phyloP scores from a whole-genome alignment of 2,797 vertebrate species.

The Myotis daubentonii region DNA sequence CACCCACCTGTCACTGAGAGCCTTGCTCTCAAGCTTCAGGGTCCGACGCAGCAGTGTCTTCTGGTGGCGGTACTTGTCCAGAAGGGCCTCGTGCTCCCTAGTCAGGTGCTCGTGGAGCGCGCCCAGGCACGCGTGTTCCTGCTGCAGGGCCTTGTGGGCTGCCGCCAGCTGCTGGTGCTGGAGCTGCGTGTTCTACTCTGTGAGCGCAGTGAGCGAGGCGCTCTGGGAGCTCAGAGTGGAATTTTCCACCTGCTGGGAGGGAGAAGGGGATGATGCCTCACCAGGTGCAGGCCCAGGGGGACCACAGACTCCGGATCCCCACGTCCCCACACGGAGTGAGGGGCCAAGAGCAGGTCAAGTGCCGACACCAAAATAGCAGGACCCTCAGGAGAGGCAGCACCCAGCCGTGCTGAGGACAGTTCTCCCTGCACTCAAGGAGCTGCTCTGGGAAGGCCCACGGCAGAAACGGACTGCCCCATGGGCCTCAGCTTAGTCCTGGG shows the following conservation, averaged over 20 bases:
- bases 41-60: constrained; percentile 89
- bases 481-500: accelerated
- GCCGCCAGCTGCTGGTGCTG: no score
- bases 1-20: constrained; percentile 85
- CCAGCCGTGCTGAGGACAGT: accelerated
- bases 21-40: constrained; percentile 90
- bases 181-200: no score
- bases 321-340: accelerated
- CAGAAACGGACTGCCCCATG: accelerated
- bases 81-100: constrained; percentile 92
- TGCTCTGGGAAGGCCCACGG: accelerated
- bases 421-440: not conserved
- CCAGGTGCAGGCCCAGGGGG: not conserved
- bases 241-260: no score
- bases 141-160: no score
- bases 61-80: constrained; percentile 91
- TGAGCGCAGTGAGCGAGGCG: no score
- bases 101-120: no score
- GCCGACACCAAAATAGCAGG: accelerated
- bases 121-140: no score
- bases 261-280: no score
- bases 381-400: not conserved
- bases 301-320: accelerated
- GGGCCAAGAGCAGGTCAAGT: not conserved
- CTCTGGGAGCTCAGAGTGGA: not conserved